A percentile compares a stretch with the other conserved stretches of the same genome.
These are phyloP conservation scores for Xiphophorus maculatus DNA, from an alignment of 2,113 vertebrate species.

Conservation along the genomic window DNA sequence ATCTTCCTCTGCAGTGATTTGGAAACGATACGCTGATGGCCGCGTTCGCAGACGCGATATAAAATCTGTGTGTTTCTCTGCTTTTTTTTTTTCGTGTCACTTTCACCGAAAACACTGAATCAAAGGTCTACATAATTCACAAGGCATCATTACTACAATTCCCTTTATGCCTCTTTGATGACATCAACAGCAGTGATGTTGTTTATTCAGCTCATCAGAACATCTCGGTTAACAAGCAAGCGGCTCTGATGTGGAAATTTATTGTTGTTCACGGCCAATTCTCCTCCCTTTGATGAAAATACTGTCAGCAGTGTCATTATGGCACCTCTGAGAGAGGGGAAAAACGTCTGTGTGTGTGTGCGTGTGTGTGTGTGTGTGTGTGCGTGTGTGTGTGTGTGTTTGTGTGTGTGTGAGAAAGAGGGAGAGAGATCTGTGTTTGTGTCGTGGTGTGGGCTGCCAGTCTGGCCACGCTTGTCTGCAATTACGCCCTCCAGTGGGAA, in stretches of 20 bases:
- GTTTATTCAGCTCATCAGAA: slow-evolving; percentile 68
- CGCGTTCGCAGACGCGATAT: slow-evolving; percentile 36
- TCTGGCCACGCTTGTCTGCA: slow-evolving; percentile 57
- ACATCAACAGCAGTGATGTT: slow-evolving; percentile 56
- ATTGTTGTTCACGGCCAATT: slow-evolving; percentile 70
- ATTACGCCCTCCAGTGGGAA: slow-evolving; percentile 64
- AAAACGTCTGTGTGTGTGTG: background rate
- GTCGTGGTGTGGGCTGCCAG: slow-evolving; percentile 39
- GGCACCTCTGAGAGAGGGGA: slow-evolving; percentile 45
- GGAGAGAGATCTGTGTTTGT: slow-evolving; percentile 14
- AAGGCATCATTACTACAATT: slow-evolving; percentile 47
- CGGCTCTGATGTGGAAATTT: slow-evolving; percentile 61
- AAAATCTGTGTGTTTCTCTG: slow-evolving; percentile 30
- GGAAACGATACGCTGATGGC: slow-evolving; percentile 49
- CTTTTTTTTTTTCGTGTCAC: slow-evolving; percentile 17
- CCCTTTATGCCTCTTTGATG: slow-evolving; percentile 46
- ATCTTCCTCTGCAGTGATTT: slow-evolving; percentile 31
- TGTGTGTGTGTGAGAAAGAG: slow-evolving; percentile 10
- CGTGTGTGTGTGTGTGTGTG: slow-evolving; percentile 33
- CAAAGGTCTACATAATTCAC: slow-evolving; percentile 21
- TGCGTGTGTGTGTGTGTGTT: background rate
- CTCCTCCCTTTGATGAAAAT: slow-evolving; percentile 68
- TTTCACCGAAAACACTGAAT: slow-evolving; percentile 29
- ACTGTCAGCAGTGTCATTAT: slow-evolving; percentile 68
- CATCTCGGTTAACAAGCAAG: slow-evolving; percentile 61